Percentiles rank a stretch among this genome's conserved stretches.
Conservation (phyloP, 2,888 invertebrate species). For the Lycaena phlaeas region DNA sequence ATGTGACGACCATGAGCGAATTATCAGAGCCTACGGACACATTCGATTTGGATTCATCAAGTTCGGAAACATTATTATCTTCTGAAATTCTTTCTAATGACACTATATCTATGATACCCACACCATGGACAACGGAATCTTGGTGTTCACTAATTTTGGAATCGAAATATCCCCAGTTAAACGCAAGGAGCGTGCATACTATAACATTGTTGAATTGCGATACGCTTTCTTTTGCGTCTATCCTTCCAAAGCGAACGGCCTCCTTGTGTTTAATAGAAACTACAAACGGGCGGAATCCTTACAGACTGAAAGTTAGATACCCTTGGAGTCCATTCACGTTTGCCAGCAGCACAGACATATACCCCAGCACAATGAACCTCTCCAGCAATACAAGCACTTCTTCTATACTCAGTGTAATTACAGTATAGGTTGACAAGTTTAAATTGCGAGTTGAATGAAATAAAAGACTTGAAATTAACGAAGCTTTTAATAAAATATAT, state of each 20-base stretch:
- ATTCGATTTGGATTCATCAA: slow-evolving; percentile 4
- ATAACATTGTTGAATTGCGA: too few relatives aligned
- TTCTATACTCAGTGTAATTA: neutral
- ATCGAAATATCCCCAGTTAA: too few relatives aligned
- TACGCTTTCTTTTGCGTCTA: too few relatives aligned
- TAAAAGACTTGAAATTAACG: neutral
- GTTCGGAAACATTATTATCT: too few relatives aligned
- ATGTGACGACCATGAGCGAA: too few relatives aligned
- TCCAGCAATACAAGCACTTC: slow-evolving; percentile 25
- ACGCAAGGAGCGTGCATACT: too few relatives aligned
- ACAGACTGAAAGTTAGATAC: slow-evolving; percentile 23
- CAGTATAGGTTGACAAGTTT: neutral
- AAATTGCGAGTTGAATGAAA: neutral
- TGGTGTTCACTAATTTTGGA: slow-evolving; percentile 17
- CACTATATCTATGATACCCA: slow-evolving; percentile 38
- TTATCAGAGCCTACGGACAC: too few relatives aligned
- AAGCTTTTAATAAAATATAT: neutral
- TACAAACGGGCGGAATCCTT: too few relatives aligned
- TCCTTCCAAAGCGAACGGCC: too few relatives aligned
- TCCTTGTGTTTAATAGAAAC: too few relatives aligned
- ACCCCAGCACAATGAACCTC: slow-evolving; percentile 31
- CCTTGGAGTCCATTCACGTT: slow-evolving; percentile 33
- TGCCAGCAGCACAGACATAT: slow-evolving; percentile 24
- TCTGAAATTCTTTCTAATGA: slow-evolving; percentile 19
- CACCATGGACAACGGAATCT: slow-evolving; percentile 40